These are phyloP conservation scores for Amphipyra tragopoginis DNA, from an alignment of 2,888 invertebrate species.

Conservation along the genomic window DNA sequence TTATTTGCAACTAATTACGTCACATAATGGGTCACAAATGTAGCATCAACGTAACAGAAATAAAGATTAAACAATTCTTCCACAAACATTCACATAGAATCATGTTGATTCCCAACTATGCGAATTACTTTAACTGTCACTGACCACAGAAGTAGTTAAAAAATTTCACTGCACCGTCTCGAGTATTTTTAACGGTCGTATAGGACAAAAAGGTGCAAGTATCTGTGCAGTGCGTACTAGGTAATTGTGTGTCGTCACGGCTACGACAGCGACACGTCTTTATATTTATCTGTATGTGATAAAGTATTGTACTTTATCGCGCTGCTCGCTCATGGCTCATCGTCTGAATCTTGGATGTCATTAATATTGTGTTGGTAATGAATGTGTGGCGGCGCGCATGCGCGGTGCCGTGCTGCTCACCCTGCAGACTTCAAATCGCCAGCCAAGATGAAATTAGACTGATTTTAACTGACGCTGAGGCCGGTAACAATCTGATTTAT, in stretches of 20 bases:
- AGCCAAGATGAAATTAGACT: constrained; percentile 84
- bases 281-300: constrained; percentile 39
- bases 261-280: constrained; percentile 53
- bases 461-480: constrained; percentile 72
- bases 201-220: constrained; percentile 60
- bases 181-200: constrained; percentile 60
- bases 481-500: constrained; percentile 64
- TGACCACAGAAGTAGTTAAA: constrained; percentile 26
- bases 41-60: constrained; percentile 15
- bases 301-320: constrained; percentile 33
- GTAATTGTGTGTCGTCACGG: constrained; percentile 63
- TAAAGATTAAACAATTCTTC: constrained; percentile 2
- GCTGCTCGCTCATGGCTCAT: constrained; percentile 28
- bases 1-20: constrained; percentile 40
- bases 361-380: constrained; percentile 58
- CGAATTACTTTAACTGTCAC: constrained; percentile 26
- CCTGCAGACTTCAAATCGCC: constrained; percentile 52
- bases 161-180: constrained; percentile 46
- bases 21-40: constrained; percentile 23
- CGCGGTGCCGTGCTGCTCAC: constrained; percentile 58
- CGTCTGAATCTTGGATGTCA: constrained; percentile 39
- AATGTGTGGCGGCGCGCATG: constrained; percentile 64
- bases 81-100: constrained; percentile 6
- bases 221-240: constrained; percentile 63
- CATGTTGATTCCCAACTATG: constrained; percentile 8